Percentiles rank a stretch among this genome's conserved stretches.
Conservation (phyloP, 1,140 invertebrate genomes). For the Chymomyza costata region DNA sequence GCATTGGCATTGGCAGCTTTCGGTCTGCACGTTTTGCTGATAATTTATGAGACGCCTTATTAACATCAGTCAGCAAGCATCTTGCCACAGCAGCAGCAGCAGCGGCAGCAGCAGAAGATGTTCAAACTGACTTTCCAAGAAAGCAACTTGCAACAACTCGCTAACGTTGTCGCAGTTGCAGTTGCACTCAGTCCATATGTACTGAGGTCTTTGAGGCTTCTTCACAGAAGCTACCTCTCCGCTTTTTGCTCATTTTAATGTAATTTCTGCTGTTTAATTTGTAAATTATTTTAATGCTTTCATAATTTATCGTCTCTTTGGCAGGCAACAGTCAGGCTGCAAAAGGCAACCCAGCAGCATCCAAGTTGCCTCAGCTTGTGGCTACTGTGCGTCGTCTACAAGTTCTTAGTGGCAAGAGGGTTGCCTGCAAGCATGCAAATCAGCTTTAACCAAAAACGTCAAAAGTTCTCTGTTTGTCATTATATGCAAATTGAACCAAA, state of each 20-base stretch:
- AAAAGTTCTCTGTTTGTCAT: constrained; percentile 35
- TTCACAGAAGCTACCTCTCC: too few species aligned
- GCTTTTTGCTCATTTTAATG: constrained; percentile 63
- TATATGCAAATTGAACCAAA: constrained; percentile 70
- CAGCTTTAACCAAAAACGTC: constrained; percentile 16
- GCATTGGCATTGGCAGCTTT: constrained; percentile 33
- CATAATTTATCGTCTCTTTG: constrained; percentile 42
- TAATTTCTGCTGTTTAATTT: constrained; percentile 68
- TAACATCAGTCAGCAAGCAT: constrained; percentile 60
- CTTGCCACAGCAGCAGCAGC: constrained; percentile 18
- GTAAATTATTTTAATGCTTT: constrained; percentile 62
- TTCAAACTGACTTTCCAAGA: constrained; percentile 60
- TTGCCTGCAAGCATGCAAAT: constrained; percentile 44
- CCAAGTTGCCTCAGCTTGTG: too few species aligned
- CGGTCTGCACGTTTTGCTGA: constrained; percentile 61
- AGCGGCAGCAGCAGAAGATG: constrained; percentile 25
- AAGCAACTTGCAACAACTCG: too few species aligned
- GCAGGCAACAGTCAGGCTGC: too few species aligned
- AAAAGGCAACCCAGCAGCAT: constrained; percentile 4
- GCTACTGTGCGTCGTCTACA: too few species aligned
- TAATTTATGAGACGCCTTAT: constrained; percentile 74
- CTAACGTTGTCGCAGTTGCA: too few species aligned
- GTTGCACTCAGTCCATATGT: too few species aligned
- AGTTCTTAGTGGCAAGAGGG: not conserved
- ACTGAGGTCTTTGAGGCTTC: too few species aligned